A percentile compares a stretch with the other conserved stretches of the same genome.
Evolutionary conservation across 30 jellyfish, hydroid and myxozoan species (phyloP).

Genomic region (Rhopilema esculentum): DNA sequence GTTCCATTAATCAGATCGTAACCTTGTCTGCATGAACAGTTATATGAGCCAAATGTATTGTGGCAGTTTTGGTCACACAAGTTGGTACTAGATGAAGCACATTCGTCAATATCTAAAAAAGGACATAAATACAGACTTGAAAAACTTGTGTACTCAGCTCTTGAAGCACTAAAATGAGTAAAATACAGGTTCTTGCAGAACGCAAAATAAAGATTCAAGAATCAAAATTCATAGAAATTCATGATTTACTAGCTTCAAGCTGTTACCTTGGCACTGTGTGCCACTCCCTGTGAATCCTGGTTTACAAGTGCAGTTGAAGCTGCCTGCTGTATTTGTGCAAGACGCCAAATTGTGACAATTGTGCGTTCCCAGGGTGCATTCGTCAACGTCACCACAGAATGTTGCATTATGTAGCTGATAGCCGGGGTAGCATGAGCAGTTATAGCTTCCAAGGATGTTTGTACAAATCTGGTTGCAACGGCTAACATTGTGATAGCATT

Average conservation of each 20-base stretch:
- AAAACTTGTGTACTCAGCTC: no score
- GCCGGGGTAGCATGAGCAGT: conserved; percentile 25
- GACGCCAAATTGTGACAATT: conserved; percentile 65
- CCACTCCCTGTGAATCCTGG: conserved; percentile 72
- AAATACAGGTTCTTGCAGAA: no score
- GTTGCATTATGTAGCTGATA: background rate
- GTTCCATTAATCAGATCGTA: background rate
- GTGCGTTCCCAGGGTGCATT: conserved; percentile 38
- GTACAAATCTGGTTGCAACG: background rate
- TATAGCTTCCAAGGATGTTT: background rate
- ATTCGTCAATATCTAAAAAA: background rate
- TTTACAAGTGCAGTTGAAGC: conserved; percentile 51
- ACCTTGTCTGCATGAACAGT: background rate
- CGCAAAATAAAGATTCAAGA: no score
- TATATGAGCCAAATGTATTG: background rate
- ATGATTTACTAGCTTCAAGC: background rate
- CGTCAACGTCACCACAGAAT: conserved; percentile 42
- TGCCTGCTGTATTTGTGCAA: conserved; percentile 52
- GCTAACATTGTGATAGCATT: background rate
- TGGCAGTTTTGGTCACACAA: background rate
- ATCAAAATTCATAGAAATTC: background rate
- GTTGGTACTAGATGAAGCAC: background rate
- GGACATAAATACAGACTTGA: background rate
- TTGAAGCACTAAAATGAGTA: no score
- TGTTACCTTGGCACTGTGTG: conserved; percentile 38